Evolutionary conservation across 2,113 vertebrate species (phyloP).

Genomic region (Axis porcinus): DNA sequence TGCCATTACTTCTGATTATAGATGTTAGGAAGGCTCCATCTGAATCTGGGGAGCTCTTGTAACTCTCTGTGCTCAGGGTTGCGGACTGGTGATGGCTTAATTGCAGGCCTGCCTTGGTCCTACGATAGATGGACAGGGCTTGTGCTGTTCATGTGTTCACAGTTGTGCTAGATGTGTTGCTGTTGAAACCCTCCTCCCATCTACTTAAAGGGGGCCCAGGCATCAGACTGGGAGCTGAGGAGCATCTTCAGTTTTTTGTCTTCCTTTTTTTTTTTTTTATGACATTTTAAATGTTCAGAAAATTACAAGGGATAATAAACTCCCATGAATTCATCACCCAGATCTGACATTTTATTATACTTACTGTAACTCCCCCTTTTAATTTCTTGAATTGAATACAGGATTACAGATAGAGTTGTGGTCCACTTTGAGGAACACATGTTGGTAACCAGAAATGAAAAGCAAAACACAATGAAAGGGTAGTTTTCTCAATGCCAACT

Average conservation of each 20-base stretch:
- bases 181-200: background rate
- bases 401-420: background rate
- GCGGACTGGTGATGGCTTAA: background rate
- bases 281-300: background rate
- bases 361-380: background rate
- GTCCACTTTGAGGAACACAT: background rate
- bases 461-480: background rate
- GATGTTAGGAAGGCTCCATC: background rate
- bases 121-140: too few relatives aligned
- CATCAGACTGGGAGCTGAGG: background rate
- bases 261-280: background rate
- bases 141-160: background rate
- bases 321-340: background rate
- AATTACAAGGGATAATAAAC: background rate
- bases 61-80: background rate
- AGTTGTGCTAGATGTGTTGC: background rate
- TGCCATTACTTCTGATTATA: background rate
- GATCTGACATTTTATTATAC: background rate
- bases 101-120: background rate
- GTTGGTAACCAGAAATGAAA: background rate
- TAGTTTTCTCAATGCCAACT: background rate
- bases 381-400: constrained; percentile 12
- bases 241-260: background rate
- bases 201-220: background rate
- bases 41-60: background rate